A percentile compares a stretch with the other conserved stretches of the same genome.
Conservation (phyloP, 1,140 invertebrate species). For the Brachionus sp. region DNA sequence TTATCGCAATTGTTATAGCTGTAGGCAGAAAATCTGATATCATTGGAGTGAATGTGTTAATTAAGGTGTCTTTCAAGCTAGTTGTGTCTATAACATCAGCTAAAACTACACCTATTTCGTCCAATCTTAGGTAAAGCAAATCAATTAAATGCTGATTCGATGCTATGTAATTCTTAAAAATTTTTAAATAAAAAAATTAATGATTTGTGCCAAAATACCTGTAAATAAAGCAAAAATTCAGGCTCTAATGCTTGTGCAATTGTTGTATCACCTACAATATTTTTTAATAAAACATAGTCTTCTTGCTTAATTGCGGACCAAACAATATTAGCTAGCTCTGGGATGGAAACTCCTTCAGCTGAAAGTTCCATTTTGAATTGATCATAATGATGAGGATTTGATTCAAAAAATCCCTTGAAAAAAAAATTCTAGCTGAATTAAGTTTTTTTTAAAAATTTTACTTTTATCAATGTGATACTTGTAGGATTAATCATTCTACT, state of each 20-base stretch:
- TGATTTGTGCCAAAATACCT: neutral
- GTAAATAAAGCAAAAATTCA: neutral
- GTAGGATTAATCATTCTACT: neutral
- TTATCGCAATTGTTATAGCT: neutral
- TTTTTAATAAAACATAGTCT: neutral
- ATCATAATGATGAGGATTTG: neutral
- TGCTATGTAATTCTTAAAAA: constrained; percentile 10
- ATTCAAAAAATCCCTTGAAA: constrained; percentile 14
- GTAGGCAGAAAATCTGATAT: constrained; percentile 31
- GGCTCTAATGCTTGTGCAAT: constrained; percentile 26
- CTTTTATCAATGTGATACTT: neutral
- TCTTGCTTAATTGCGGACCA: constrained; percentile 1
- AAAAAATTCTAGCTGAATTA: neutral
- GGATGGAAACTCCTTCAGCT: constrained; percentile 4
- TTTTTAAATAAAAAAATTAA: neutral
- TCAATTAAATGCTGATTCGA: neutral
- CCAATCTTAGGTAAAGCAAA: neutral
- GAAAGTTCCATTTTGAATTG: neutral
- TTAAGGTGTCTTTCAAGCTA: neutral
- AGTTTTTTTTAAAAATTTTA: neutral
- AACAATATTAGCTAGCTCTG: neutral
- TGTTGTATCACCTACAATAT: constrained; percentile 17
- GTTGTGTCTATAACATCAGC: neutral
- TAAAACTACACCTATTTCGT: neutral
- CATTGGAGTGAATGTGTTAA: constrained; percentile 27